Base-by-base conservation (phyloP, 2,888 invertebrate species). In the Acrocyrtus sp. region DNA sequence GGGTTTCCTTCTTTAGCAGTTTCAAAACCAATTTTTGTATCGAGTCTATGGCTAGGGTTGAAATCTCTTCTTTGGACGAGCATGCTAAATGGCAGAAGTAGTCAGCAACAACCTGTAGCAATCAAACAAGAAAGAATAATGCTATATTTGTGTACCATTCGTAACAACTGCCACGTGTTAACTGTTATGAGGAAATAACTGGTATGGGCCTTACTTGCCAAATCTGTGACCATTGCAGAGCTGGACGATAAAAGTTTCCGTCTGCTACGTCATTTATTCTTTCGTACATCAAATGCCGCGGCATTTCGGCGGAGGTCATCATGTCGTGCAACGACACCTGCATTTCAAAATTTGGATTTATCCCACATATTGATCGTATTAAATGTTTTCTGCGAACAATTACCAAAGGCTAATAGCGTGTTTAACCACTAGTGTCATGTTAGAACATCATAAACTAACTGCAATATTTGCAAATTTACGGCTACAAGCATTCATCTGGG, bases 21-120 rank as follows among this genome's bases (percentile, higher is more conserved):
- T 72, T 73, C 15, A 70, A 45, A 10, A 70, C 61, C 47, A 78
- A 41, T 27, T 76, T 70, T 39, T 66, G 61, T 22, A 78, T 58
- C 1, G 78, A 78, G 50, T 78, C 76, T 15, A 78, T 76, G 10
- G 76, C 78, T 45, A 78, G 54, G 24, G 65, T 68, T 21, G 78
- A 78, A 3, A 78, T 72, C 43, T 74, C 74, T 54, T 74, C 78
- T 47, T 76, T 74, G 15, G 78, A 78, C 26, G 78, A 78, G 34
- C 78, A 78, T 6, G 74, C 75, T n/a, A 78, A 51, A 39, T 78
- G 78, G 54, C 70, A 65, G 17, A 78, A 74, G 43, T 72, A 76
- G 26, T 78, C 78, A 3, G 72, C 67, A 27, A 78, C 54, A 21
- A 78, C 78, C 78, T 78, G 45, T 21, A 51, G 15, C 21, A 4